Percentiles rank a stretch among this genome's conserved stretches.
Conservation (phyloP, 2,797 vertebrate species). For the Percopsis omiscomaycus region DNA sequence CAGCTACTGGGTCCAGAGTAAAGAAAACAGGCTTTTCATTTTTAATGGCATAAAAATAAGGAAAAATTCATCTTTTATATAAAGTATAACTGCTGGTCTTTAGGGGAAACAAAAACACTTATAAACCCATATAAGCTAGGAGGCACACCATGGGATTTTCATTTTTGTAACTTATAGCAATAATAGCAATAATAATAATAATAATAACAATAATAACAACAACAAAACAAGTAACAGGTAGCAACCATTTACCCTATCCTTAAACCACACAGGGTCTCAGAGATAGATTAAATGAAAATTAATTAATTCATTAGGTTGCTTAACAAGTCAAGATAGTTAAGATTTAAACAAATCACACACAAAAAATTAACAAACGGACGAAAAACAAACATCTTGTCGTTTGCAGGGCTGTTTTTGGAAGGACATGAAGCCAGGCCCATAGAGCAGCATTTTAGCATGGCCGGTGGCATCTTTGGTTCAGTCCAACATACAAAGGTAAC, state of each 20-base stretch:
- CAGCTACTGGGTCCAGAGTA: slow-evolving; percentile 98
- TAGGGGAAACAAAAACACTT: slow-evolving; percentile 88
- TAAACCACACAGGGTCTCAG: slow-evolving; percentile 64
- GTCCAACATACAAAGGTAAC: slow-evolving; percentile 88
- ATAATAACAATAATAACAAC: slow-evolving; percentile 82
- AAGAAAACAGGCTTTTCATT: slow-evolving; percentile 89
- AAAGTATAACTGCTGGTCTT: slow-evolving; percentile 99
- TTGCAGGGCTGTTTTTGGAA: slow-evolving; percentile 91
- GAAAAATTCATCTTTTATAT: slow-evolving; percentile 95
- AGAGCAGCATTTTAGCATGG: slow-evolving; percentile 98
- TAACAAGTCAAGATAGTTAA: slow-evolving; percentile 76
- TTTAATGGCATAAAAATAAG: slow-evolving; percentile 90
- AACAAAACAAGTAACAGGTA: slow-evolving; percentile 56
- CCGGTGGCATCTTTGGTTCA: slow-evolving; percentile 99
- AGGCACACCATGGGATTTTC: slow-evolving; percentile 97
- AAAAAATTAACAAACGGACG: slow-evolving; percentile 32
- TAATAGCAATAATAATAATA: slow-evolving; percentile 74
- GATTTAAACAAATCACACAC: slow-evolving; percentile 56
- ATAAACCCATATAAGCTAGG: slow-evolving; percentile 98
- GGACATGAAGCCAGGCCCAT: slow-evolving; percentile 97
- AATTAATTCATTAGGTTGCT: slow-evolving; percentile 88
- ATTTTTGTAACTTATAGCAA: slow-evolving; percentile 77
- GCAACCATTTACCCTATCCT: slow-evolving; percentile 80
- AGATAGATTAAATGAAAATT: slow-evolving; percentile 84
- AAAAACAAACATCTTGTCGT: slow-evolving; percentile 81